A percentile compares a stretch with the other conserved stretches of the same genome.
phyloP scores from a whole-genome alignment of 2,113 vertebrate species.

The Amia ocellicauda region DNA sequence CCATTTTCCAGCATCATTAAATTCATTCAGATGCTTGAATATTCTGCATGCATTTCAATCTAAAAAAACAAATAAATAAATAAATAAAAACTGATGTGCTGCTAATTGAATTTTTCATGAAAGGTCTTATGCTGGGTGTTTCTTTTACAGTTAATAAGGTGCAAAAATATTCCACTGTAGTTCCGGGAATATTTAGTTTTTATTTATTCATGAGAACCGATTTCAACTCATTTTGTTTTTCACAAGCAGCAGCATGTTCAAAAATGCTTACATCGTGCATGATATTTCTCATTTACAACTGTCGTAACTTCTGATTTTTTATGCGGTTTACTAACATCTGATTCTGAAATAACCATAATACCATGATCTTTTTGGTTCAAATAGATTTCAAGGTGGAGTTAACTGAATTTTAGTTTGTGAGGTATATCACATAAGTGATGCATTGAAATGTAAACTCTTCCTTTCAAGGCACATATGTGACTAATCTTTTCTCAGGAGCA shows the following conservation, averaged over 20 bases:
- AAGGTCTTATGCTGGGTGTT: slow-evolving; percentile 31
- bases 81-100: background rate
- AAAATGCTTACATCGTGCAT: background rate
- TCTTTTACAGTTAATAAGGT: slow-evolving; percentile 30
- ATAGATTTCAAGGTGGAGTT: no score
- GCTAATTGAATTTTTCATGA: slow-evolving; percentile 42
- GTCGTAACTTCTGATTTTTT: background rate
- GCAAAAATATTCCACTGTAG: background rate
- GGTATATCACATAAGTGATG: no score
- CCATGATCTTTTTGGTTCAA: no score
- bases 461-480: no score
- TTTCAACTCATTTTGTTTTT: background rate
- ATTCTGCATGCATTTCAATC: slow-evolving; percentile 24
- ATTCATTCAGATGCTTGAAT: slow-evolving; percentile 35
- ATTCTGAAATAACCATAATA: no score
- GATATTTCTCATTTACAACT: background rate
- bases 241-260: background rate
- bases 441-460: no score
- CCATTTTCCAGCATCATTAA: slow-evolving; percentile 52
- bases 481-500: background rate
- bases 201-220: background rate
- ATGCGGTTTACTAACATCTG: background rate
- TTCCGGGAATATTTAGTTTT: background rate
- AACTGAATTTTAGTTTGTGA: no score
- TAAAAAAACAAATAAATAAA: slow-evolving; percentile 28